A percentile compares a stretch with the other conserved stretches of the same genome.
Evolutionary conservation across 1,140 invertebrate genomes (phyloP).

Genomic region (Bombus difficillimus): DNA sequence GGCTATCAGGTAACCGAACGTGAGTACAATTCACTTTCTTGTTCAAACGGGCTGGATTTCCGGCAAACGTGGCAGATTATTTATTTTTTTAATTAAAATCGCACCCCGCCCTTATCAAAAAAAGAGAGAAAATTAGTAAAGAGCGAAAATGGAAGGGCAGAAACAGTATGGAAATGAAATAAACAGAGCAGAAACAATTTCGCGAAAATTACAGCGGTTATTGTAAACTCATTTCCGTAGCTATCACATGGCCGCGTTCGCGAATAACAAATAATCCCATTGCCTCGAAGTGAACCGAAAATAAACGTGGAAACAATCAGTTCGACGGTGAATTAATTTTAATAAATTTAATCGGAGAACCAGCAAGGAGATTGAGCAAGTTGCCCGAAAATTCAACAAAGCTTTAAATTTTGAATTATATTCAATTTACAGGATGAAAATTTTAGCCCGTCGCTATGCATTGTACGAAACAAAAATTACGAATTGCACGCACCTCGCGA

Average conservation of each 20-base stretch:
- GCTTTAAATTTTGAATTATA: background rate
- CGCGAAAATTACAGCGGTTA: background rate
- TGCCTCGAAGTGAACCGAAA: background rate
- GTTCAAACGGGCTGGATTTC: background rate
- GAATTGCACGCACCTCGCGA: background rate
- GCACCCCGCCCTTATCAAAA: background rate
- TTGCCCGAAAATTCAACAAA: background rate
- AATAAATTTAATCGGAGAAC: background rate
- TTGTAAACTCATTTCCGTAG: background rate
- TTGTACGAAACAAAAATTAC: background rate
- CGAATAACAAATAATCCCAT: background rate
- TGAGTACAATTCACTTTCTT: background rate
- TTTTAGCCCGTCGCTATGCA: background rate
- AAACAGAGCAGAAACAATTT: background rate
- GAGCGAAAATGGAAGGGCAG: no score
- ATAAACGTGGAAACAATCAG: background rate
- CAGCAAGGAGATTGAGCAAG: background rate
- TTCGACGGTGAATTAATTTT: constrained; percentile 1
- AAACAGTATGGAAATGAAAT: background rate
- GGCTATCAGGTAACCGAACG: background rate
- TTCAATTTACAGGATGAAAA: background rate
- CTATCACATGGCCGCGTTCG: background rate
- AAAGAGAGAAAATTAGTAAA: background rate
- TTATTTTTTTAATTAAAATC: constrained; percentile 5
- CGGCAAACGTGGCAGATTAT: background rate